Evolutionary conservation across 2,113 vertebrate species (phyloP).

Genomic region (Callorhinus ursinus): DNA sequence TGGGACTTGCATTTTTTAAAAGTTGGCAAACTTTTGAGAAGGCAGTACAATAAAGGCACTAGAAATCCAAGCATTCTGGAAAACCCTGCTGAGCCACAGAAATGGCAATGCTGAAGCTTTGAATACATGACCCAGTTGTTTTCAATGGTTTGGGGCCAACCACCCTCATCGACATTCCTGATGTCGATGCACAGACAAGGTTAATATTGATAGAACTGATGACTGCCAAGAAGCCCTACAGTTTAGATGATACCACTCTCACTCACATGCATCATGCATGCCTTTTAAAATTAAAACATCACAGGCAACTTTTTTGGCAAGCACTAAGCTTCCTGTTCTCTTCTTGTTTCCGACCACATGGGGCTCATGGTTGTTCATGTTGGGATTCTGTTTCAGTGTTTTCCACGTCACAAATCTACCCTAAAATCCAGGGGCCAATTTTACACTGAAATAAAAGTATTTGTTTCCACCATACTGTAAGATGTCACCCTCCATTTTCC

Average conservation of each 20-base stretch:
- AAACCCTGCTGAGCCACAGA: background rate
- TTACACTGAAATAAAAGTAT: background rate
- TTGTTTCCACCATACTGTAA: background rate
- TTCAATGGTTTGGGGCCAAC: background rate
- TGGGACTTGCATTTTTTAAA: background rate
- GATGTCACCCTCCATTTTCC: background rate
- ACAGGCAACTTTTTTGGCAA: background rate
- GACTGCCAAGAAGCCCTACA: background rate
- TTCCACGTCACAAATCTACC: slow-evolving; percentile 50
- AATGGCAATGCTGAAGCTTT: background rate
- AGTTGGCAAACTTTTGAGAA: background rate
- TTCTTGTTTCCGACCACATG: background rate
- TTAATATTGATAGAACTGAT: background rate
- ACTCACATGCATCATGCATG: background rate
- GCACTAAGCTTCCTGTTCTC: background rate
- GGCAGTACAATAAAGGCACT: background rate
- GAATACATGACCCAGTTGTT: background rate
- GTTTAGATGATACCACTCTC: background rate
- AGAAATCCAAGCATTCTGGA: background rate
- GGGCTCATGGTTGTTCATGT: background rate
- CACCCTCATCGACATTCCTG: background rate
- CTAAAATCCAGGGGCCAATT: slow-evolving; percentile 50
- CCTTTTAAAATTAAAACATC: background rate
- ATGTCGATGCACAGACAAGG: background rate
- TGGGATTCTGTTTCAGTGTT: slow-evolving; percentile 13